A percentile compares a stretch with the other conserved stretches of the same genome.
These are phyloP conservation scores for Sphenopsis melanotis DNA, from an alignment of 2,797 vertebrate genomes.

Conservation along the genomic window DNA sequence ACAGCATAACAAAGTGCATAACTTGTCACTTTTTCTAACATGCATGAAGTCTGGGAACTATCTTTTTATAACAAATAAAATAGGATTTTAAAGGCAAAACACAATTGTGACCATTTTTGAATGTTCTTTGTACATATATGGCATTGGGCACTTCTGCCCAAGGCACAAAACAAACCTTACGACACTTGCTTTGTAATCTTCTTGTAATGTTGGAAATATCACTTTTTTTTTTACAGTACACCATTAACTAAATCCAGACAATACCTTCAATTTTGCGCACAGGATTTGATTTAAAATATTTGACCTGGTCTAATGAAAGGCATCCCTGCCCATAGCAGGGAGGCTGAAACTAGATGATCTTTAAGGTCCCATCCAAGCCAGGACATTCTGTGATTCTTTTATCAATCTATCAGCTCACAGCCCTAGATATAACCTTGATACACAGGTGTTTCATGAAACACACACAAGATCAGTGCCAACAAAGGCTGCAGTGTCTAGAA, in stretches of 20 bases:
- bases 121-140: background rate
- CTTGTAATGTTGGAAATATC: background rate
- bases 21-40: background rate
- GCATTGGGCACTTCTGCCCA: background rate
- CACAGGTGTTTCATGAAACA: accelerated
- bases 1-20: background rate
- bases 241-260: background rate
- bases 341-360: background rate
- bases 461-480: background rate
- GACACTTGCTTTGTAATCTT: background rate
- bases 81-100: background rate
- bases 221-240: background rate
- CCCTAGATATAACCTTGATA: background rate
- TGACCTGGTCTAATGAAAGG: background rate
- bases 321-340: background rate
- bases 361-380: background rate
- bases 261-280: background rate
- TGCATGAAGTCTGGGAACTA: background rate
- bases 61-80: background rate
- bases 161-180: background rate
- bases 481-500: background rate
- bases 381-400: background rate
- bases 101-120: background rate
- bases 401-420: background rate
- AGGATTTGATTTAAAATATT: background rate